Conservation (phyloP, 2,113 vertebrate genomes). For the Sialia sialis region DNA sequence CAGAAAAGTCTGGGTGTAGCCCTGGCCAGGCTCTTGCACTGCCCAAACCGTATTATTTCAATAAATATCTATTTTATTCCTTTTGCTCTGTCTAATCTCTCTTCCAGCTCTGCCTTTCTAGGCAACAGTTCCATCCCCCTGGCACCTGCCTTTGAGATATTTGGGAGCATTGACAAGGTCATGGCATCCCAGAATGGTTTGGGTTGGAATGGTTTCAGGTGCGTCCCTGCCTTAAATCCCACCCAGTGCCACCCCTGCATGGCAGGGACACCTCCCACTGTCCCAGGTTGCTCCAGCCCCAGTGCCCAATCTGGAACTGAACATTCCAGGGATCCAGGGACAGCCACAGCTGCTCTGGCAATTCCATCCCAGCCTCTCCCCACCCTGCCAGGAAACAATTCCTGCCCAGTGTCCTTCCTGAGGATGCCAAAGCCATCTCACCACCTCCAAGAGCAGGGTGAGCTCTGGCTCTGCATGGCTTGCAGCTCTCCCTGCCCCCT, state of each 20-base stretch:
- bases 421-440: not conserved
- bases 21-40: too few species aligned
- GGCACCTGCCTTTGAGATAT: not conserved
- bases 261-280: not conserved
- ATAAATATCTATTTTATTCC: too few species aligned
- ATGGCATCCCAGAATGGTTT: not conserved
- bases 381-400: not conserved
- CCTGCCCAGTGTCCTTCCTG: not conserved
- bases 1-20: not conserved
- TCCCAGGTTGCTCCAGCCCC: not conserved
- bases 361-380: accelerated
- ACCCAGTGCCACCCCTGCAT: not conserved
- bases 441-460: accelerated
- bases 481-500: not conserved
- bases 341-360: not conserved
- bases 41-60: too few species aligned
- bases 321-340: not conserved
- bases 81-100: too few species aligned
- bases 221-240: accelerated
- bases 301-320: not conserved
- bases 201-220: not conserved
- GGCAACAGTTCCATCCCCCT: not conserved
- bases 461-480: accelerated
- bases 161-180: not conserved
- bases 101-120: too few species aligned